Base-by-base conservation (phyloP, 1,140 invertebrate species). In the Drosophila setifemur region DNA sequence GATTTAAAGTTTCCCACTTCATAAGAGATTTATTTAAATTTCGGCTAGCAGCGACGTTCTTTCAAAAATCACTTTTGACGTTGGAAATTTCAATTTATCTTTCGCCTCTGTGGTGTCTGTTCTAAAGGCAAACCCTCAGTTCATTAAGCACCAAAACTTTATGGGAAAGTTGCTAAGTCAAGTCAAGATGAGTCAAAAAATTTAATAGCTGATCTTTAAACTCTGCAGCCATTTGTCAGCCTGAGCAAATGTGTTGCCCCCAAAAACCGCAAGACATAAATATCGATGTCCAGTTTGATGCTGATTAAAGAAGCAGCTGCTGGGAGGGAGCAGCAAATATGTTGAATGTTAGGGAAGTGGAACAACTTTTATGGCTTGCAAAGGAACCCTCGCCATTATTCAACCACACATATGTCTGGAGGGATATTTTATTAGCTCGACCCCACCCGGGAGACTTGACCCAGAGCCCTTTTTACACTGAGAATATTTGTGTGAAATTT, bases 271-370 rank as follows among this genome's bases (percentile, higher is more conserved):
- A 76, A 44, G 54, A 53, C 79, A 85, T 78, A 74, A 83, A 85
- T 85, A 83, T 83, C 73, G 79, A 85, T 74, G 74, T 52, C 48
- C 64, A 66, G 74, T 39, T 55, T 37, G n/a, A 16, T 60, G 70
- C 49, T 68, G 50, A 53, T 52, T 67, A 42, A 18, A 11, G 12
- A 39, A 28, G 21, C 37, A 43, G 35, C 25, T 43, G 23, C 1
- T 2, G 28, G 28, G 3, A 9, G 18, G 6, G 9, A 2, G n/a
- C 14, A 28, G n/a, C n/a, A n/a, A n/a, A n/a, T n/a, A n/a, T n/a
- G n/a, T n/a, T n/a, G n/a, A n/a, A n/a, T n/a, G n/a, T n/a, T 7
- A 42, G 49, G 50, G 19, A 44, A 8, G 5, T 44, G 18, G 50
- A 7, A 26, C 12, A 39, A 47, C 63, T 68, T 68, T 68, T 68